A percentile compares a stretch with the other conserved stretches of the same genome.
These are phyloP conservation scores for Diplodus sargus DNA, from an alignment of 2,797 vertebrate species.

Conservation along the genomic window DNA sequence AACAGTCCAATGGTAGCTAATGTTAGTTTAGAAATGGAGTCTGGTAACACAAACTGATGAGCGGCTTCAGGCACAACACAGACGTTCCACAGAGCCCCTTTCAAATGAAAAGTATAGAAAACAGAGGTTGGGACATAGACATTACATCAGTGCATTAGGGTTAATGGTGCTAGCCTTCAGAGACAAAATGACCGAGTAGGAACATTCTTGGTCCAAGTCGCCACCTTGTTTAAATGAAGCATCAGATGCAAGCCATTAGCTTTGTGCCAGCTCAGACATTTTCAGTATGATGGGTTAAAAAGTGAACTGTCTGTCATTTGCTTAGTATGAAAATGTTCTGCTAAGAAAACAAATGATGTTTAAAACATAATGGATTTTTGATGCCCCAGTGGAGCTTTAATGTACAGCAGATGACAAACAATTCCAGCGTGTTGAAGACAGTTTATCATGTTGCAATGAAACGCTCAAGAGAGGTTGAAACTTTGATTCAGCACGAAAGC, in stretches of 20 bases:
- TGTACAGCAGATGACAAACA: slow-evolving; percentile 62
- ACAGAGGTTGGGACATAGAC: neutral
- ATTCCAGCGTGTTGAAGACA: slow-evolving; percentile 32
- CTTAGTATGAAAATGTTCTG: slow-evolving; percentile 44
- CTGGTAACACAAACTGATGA: too few relatives aligned
- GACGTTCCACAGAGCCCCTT: too few relatives aligned
- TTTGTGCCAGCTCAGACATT: slow-evolving; percentile 56
- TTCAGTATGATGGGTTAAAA: slow-evolving; percentile 49
- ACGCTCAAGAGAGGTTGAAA: slow-evolving; percentile 6
- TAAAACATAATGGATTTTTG: slow-evolving; percentile 56
- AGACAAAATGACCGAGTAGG: slow-evolving; percentile 24
- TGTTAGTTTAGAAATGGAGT: too few relatives aligned
- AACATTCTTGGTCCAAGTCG: slow-evolving; percentile 3
- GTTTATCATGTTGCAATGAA: slow-evolving; percentile 43
- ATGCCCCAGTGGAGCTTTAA: slow-evolving; percentile 55
- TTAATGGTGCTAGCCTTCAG: slow-evolving; percentile 38
- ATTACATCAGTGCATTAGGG: neutral
- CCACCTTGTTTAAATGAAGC: slow-evolving; percentile 50
- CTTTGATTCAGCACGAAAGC: slow-evolving; percentile 11
- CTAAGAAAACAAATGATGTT: slow-evolving; percentile 57
- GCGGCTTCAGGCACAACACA: too few relatives aligned
- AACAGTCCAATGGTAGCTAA: too few relatives aligned
- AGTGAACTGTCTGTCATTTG: slow-evolving; percentile 51
- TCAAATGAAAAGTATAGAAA: neutral
- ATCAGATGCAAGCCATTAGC: slow-evolving; percentile 57